A percentile compares a stretch with the other conserved stretches of the same genome.
Conservation (phyloP, 2,888 invertebrate genomes). For the Frankliniella fusca region DNA sequence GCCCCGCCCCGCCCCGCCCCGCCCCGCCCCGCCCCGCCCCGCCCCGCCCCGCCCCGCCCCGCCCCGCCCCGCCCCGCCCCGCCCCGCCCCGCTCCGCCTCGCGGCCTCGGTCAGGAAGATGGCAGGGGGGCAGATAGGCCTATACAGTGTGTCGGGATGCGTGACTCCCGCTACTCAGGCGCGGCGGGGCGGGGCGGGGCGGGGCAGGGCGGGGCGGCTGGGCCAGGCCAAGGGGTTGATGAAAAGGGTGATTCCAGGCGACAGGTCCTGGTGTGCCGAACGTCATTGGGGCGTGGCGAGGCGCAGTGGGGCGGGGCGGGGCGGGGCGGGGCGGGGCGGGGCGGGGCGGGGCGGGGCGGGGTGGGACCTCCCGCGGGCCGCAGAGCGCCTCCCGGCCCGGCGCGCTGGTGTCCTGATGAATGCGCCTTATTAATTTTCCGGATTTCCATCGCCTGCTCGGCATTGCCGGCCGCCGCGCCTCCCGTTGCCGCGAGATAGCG, state of each 20-base stretch:
- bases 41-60: no score
- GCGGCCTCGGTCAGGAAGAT: no score
- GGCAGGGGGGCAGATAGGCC: neutral
- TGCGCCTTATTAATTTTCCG: neutral
- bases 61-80: no score
- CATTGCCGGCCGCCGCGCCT: neutral
- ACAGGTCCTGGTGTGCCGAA: neutral
- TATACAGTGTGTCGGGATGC: constrained; percentile 1
- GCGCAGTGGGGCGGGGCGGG: neutral
- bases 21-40: no score
- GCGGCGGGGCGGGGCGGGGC: neutral
- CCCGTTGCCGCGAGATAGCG: neutral
- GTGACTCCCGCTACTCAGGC: constrained; percentile 14
- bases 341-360: neutral
- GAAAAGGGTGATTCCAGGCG: constrained; percentile 3
- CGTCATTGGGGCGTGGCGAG: neutral
- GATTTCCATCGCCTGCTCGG: neutral
- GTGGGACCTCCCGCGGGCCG: neutral
- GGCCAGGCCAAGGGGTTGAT: constrained; percentile 2
- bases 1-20: neutral
- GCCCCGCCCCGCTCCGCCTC: no score
- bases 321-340: neutral
- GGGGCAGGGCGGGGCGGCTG: neutral
- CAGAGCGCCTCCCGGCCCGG: neutral
- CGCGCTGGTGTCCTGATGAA: neutral